Percentiles rank a stretch among this genome's conserved stretches.
Evolutionary conservation across 2,113 vertebrate species (phyloP).

Genomic region (Carassius auratus): DNA sequence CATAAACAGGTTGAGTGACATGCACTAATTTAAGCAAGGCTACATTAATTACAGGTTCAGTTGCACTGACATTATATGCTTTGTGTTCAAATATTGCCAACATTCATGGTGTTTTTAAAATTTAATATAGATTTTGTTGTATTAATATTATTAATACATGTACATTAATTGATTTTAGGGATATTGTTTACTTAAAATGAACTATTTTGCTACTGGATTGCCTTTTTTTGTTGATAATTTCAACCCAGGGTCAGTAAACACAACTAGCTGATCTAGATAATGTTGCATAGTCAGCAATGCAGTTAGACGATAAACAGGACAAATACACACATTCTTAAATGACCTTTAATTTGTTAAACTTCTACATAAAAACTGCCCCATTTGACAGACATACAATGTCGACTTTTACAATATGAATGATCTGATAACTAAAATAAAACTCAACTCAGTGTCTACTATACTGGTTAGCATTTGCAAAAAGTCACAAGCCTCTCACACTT

Average conservation of each 20-base stretch:
- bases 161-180: too few relatives aligned
- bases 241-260: not conserved
- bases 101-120: too few relatives aligned
- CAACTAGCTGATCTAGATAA: not conserved
- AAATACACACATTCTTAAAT: constrained; percentile 38
- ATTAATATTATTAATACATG: too few relatives aligned
- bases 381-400: constrained; percentile 29
- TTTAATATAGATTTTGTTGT: too few relatives aligned
- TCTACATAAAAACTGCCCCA: constrained; percentile 55
- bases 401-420: constrained; percentile 50
- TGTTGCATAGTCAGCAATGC: not conserved
- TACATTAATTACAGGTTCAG: too few relatives aligned
- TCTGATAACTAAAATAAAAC: constrained; percentile 41
- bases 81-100: too few relatives aligned
- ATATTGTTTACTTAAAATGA: too few relatives aligned
- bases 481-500: constrained; percentile 49
- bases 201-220: too few relatives aligned
- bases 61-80: too few relatives aligned
- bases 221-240: too few relatives aligned
- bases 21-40: too few relatives aligned
- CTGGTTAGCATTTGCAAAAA: constrained; percentile 47
- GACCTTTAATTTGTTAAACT: constrained; percentile 57
- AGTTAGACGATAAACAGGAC: not conserved
- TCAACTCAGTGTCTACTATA: constrained; percentile 38
- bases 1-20: too few relatives aligned